A percentile compares a stretch with the other conserved stretches of the same genome.
These are phyloP conservation scores for Phoronis australis DNA, from an alignment of 2,888 invertebrate genomes.

Conservation along the genomic window DNA sequence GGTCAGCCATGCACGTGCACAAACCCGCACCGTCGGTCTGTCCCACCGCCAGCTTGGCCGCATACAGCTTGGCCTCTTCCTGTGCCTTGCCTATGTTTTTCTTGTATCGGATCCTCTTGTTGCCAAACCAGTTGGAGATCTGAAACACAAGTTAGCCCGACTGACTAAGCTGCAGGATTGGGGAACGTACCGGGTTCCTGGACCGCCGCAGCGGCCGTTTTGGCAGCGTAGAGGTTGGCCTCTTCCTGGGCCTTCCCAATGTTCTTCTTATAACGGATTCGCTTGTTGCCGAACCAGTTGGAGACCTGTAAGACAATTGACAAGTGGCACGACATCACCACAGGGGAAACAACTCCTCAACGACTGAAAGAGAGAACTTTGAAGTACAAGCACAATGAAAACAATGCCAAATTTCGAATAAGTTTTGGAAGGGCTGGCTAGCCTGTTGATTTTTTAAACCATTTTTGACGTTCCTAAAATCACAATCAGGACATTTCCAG, in stretches of 20 bases:
- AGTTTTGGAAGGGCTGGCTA: no score
- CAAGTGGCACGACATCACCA: no score
- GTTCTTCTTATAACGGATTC: conserved; percentile 99
- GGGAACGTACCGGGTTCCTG: conserved; percentile 15
- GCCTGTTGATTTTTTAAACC: no score
- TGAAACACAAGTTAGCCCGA: conserved; percentile 37
- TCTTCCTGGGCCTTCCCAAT: conserved; percentile 99
- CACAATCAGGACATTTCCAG: no score
- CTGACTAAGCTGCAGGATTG: not conserved
- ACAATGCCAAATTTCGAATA: no score
- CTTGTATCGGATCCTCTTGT: conserved; percentile 97
- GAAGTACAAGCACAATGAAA: not conserved
- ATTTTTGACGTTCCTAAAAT: no score
- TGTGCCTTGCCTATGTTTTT: conserved; percentile 98
- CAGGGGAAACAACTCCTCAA: no score
- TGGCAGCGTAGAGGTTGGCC: conserved; percentile 96
- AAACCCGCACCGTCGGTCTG: no score
- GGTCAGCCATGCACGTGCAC: no score
- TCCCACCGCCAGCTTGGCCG: no score
- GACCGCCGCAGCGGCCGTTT: conserved; percentile 62
- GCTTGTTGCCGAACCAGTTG: conserved; percentile 99
- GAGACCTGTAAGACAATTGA: conserved; percentile 66
- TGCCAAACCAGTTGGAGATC: conserved; percentile 99
- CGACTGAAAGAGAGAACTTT: not conserved
- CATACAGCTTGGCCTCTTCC: conserved; percentile 62